Evolutionary conservation across 1,140 invertebrate genomes (phyloP), one percentile per base, ranked within the genome.

Genomic region (Caenorhabditis inopinata): DNA sequence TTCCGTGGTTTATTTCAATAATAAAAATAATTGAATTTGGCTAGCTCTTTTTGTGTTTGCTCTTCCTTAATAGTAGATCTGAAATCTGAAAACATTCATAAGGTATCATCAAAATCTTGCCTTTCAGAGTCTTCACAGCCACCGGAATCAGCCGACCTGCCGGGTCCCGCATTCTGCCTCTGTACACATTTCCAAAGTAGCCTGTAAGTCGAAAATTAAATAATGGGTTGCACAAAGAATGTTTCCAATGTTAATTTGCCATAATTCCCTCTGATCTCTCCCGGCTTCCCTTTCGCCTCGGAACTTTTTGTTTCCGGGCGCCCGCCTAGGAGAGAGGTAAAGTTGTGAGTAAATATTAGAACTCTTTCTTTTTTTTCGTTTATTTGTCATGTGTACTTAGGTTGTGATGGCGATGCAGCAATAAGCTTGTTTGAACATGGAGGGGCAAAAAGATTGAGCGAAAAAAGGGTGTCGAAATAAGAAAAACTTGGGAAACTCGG

Each of bases 121-220:
- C 82, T 79, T 85, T 85, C 38, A 85, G 51, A 14, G 85, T 82
- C 75, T 85, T 85, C 4, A 85, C 82, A 6, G 85, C 85, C 2
- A 85, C 85, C 2, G 79, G 79, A 12, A 68, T 58, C 16, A 73
- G 49, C 21, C 84, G 25, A 14, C 58, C 83, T 12, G 38, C 53
- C 4, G 83, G 81, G 74, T 86, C 83, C 12, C 82, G 83, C 58
- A 86, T 76, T 27, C 76, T 29, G 5, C 85, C 85, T 76, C 82
- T 42, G 77, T 85, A 85, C 11, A 85, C 85, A 81, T 85, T 83
- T 9, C 85, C 85, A 74, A 85, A 85, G 62, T 85, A 85, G n/a
- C 85, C 85, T 86, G 76, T 38, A 58, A 58, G n/a, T n/a, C n/a
- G n/a, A n/a, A n/a, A n/a, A n/a, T n/a, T n/a, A n/a, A n/a, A n/a